These are phyloP conservation scores for Xanthorhoe spadicearia DNA, from an alignment of 2,888 invertebrate genomes.

Conservation along the genomic window DNA sequence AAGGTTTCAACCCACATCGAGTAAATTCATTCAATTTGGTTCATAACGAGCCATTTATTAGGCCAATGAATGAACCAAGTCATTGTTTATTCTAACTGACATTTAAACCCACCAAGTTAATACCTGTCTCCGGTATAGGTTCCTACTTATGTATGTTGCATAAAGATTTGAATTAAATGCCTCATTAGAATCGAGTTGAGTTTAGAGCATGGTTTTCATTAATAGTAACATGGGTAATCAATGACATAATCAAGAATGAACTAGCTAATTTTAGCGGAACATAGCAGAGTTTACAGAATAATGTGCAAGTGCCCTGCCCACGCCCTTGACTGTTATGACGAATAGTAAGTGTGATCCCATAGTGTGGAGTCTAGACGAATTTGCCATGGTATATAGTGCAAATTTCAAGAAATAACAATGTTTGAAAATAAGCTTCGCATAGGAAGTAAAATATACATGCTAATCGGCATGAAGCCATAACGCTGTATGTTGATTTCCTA, in stretches of 20 bases:
- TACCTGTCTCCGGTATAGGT: conserved; percentile 14
- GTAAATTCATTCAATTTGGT: conserved; percentile 36
- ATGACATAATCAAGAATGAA: conserved; percentile 31
- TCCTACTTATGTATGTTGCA: conserved; percentile 8
- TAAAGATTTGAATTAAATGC: conserved; percentile 17
- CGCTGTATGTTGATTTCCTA: conserved; percentile 42
- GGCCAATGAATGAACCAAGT: conserved; percentile 31
- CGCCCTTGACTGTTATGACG: conserved; percentile 46
- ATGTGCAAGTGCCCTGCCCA: conserved; percentile 34
- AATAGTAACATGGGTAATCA: conserved; percentile 7
- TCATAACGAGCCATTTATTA: conserved; percentile 35
- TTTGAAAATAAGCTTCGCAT: conserved; percentile 37
- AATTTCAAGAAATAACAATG: conserved; percentile 36
- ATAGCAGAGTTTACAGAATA: conserved; percentile 45
- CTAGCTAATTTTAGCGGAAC: conserved; percentile 44
- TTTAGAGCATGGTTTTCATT: conserved; percentile 12
- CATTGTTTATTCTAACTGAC: conserved; percentile 28
- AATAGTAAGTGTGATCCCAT: conserved; percentile 38
- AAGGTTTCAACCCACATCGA: conserved; percentile 20
- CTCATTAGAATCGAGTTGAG: conserved; percentile 7
- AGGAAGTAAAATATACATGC: conserved; percentile 37
- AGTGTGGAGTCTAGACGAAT: conserved; percentile 19
- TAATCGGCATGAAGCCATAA: conserved; percentile 32
- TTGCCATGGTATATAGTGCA: conserved; percentile 22
- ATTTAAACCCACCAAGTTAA: conserved; percentile 22